A percentile compares a stretch with the other conserved stretches of the same genome.
Conservation (phyloP, 2,113 vertebrate species). For the Anolis sagrei region DNA sequence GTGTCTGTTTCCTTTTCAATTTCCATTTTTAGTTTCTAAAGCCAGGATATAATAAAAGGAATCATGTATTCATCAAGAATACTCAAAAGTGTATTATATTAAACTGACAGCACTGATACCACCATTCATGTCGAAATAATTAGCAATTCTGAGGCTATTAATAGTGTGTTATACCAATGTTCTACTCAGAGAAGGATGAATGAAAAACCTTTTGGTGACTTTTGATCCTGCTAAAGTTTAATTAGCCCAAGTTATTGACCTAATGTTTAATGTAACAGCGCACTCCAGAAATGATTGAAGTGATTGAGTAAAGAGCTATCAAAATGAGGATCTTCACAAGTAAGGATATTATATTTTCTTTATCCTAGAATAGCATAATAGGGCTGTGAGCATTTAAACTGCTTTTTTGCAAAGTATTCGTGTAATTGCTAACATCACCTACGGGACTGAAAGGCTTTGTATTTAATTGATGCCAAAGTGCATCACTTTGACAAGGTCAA, state of each 20-base stretch:
- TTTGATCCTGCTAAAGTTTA: constrained; percentile 82
- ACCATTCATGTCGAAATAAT: constrained; percentile 80
- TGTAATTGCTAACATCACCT: constrained; percentile 78
- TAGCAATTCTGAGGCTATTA: constrained; percentile 78
- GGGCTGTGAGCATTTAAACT: constrained; percentile 67
- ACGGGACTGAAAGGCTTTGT: constrained; percentile 73
- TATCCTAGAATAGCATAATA: constrained; percentile 67
- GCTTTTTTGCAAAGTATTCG: constrained; percentile 76
- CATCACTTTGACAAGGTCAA: constrained; percentile 76
- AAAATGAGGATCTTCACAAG: constrained; percentile 74
- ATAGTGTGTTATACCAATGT: constrained; percentile 73
- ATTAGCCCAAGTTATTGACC: constrained; percentile 80
- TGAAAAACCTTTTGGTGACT: constrained; percentile 81
- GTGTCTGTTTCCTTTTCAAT: background rate
- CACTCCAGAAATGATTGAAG: constrained; percentile 76
- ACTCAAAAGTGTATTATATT: constrained; percentile 72
- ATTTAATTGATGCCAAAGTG: constrained; percentile 78
- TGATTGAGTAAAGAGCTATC: constrained; percentile 77
- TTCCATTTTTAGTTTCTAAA: constrained; percentile 53
- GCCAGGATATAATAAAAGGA: constrained; percentile 69
- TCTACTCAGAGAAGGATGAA: constrained; percentile 76
- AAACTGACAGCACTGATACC: constrained; percentile 71
- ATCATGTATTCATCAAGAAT: constrained; percentile 72
- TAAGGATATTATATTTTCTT: constrained; percentile 67
- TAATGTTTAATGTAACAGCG: constrained; percentile 81